A percentile compares a stretch with the other conserved stretches of the same genome.
phyloP scores from a whole-genome alignment of 2,888 invertebrate species.

The Limnephilus lunatus region DNA sequence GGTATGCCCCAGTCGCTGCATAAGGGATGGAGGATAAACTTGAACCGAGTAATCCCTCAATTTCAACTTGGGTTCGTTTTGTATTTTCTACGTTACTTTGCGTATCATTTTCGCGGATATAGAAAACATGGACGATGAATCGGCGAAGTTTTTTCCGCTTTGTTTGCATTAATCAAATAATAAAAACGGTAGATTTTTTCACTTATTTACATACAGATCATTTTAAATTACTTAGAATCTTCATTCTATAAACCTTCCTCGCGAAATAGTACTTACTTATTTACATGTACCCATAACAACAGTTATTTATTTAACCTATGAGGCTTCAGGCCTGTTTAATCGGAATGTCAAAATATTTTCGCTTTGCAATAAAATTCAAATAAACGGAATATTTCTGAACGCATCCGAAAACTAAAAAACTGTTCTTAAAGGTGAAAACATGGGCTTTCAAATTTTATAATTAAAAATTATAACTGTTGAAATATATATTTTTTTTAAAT shows the following conservation, averaged over 20 bases:
- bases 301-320: too few relatives aligned
- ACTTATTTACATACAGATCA: neutral
- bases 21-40: slow-evolving; percentile 25
- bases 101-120: neutral
- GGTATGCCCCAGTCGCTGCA: slow-evolving; percentile 6
- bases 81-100: neutral
- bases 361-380: too few relatives aligned
- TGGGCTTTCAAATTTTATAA: too few relatives aligned
- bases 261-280: too few relatives aligned
- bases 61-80: neutral
- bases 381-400: too few relatives aligned
- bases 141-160: neutral
- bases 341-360: too few relatives aligned
- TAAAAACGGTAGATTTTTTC: neutral
- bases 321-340: too few relatives aligned
- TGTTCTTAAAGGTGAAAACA: too few relatives aligned
- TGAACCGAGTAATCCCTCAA: slow-evolving; percentile 27
- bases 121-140: slow-evolving; percentile 14
- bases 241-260: neutral
- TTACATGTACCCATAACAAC: too few relatives aligned
- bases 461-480: too few relatives aligned
- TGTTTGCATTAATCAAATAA: neutral
- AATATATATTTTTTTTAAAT: too few relatives aligned
- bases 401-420: too few relatives aligned
- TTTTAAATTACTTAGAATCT: neutral